A percentile compares a stretch with the other conserved stretches of the same genome.
These are phyloP conservation scores for Volucella inanis DNA, from an alignment of 2,888 invertebrate species.

Conservation along the genomic window DNA sequence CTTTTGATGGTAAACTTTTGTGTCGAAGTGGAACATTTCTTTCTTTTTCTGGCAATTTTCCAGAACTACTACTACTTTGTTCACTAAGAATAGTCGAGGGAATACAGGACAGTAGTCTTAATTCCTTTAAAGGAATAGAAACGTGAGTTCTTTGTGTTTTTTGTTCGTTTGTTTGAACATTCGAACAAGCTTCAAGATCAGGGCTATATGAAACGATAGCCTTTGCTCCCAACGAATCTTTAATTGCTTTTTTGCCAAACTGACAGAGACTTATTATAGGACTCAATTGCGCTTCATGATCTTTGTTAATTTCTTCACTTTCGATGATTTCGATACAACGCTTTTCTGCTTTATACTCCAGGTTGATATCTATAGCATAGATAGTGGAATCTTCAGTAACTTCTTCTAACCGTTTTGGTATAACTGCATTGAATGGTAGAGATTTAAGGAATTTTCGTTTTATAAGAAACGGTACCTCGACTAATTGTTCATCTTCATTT, in stretches of 20 bases:
- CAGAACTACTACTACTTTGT: neutral
- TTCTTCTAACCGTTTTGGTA: neutral
- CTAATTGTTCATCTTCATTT: neutral
- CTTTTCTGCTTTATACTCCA: constrained; percentile 15
- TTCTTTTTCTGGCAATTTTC: neutral
- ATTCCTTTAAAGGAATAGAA: neutral
- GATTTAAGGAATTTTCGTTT: constrained; percentile 4
- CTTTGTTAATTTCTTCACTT: neutral
- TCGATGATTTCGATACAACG: neutral
- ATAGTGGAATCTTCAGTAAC: neutral
- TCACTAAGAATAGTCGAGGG: neutral
- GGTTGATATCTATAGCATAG: neutral
- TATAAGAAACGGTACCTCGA: constrained; percentile 48
- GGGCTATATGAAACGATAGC: neutral
- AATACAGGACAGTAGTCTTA: neutral
- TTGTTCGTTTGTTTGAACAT: neutral
- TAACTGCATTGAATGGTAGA: constrained; percentile 3
- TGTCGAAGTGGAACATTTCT: neutral
- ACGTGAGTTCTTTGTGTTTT: neutral
- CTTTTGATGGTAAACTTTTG: neutral
- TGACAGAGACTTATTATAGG: neutral
- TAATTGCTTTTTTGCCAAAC: neutral
- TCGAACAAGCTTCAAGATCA: neutral
- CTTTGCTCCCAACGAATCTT: neutral
- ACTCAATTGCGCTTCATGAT: neutral